These are phyloP conservation scores for Lagopus leucura DNA, from an alignment of 2,113 vertebrate species.

Conservation along the genomic window DNA sequence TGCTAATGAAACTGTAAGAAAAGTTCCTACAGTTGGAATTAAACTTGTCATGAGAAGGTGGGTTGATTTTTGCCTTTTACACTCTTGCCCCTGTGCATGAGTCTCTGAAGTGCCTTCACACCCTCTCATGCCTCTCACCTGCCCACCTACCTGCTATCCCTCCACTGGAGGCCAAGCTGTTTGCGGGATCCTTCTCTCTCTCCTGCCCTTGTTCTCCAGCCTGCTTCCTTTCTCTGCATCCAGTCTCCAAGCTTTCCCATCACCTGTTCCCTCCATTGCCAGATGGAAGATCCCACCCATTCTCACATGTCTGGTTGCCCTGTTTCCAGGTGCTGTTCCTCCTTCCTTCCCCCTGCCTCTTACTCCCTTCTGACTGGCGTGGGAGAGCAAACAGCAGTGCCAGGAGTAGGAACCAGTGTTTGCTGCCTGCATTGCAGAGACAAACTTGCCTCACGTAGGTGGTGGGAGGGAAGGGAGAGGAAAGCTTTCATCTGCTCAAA, in stretches of 20 bases:
- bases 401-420: not conserved
- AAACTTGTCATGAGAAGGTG: not conserved
- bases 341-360: not conserved
- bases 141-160: not conserved
- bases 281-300: not conserved
- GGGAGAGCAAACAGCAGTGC: not conserved
- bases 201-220: not conserved
- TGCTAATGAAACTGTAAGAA: not conserved
- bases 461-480: not conserved
- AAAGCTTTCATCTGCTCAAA: not conserved
- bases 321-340: not conserved
- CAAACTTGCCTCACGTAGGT: not conserved
- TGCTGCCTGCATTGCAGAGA: not conserved
- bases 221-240: not conserved
- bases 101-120: not conserved
- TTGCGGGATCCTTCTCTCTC: not conserved
- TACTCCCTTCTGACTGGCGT: fast-evolving
- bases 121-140: not conserved
- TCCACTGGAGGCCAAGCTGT: not conserved
- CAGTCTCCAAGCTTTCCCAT: not conserved
- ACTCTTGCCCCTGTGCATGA: not conserved
- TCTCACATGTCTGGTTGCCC: not conserved
- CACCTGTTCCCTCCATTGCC: fast-evolving
- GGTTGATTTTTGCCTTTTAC: not conserved
- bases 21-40: not conserved